Base-by-base conservation (phyloP, 2,113 vertebrate genomes). In the Phainopepla nitens region DNA sequence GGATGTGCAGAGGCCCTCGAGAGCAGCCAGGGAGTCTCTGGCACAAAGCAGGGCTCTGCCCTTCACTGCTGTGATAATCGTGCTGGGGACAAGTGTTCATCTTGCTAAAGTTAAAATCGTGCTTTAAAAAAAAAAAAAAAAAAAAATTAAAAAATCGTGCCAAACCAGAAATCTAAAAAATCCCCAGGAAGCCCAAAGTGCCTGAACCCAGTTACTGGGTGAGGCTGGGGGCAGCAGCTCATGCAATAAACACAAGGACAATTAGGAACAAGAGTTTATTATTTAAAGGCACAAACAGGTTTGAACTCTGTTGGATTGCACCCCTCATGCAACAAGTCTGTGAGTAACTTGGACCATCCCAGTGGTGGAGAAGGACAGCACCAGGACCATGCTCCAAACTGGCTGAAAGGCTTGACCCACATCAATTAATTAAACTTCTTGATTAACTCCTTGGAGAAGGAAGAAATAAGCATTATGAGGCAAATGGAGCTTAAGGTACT, bases 231-330 rank as follows among this genome's bases (percentile, higher is more conserved):
- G 19, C 53, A 71, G 51, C 41, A n/a, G 66, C 41, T 70, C 8
- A 0, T 10, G 15, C 18, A 15, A 2, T 6, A 41, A 53, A 13
- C 41, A 23, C 20, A 0, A 0, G 2, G 68, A n/a, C 53, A 86
- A 1, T 2, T 19, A 47, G 39, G 51, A 75, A 9, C 5, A 33
- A 4, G 36, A 66, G 22, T 19, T 66, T 10, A 25, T 41, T 12
- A 19, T 23, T 33, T 21, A 58, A 57, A 9, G 1, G 28, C 23
- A 50, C 31, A 19, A 35, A 25, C 4, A 42, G 56, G 29, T 51
- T 62, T 73, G 0, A 0, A 0, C 11, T 4, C 78, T 6, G 21
- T 16, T 66, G 47, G n/a, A 23, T 28, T 29, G 60, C 27, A 51
- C 2, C 19, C 33, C 39, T 77, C 19, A 1, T 24, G 24, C 15